A percentile compares a stretch with the other conserved stretches of the same genome.
Conservation (phyloP, 1,140 invertebrate species). For the Drosophila prosaltans region DNA sequence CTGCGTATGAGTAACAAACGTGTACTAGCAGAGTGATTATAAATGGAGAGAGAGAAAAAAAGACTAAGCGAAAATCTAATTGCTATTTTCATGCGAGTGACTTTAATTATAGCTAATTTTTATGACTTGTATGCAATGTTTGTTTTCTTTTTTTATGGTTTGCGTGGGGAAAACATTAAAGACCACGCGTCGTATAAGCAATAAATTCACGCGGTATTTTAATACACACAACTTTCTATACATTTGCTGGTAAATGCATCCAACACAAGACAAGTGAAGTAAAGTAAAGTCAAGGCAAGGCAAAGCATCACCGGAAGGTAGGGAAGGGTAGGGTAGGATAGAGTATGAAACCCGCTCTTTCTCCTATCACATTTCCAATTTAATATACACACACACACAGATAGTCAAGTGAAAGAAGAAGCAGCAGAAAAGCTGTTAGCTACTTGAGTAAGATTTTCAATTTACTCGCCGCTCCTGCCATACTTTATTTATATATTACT, state of each 20-base stretch:
- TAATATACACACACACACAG: conserved; percentile 38
- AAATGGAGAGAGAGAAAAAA: not conserved
- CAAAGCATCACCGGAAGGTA: not conserved
- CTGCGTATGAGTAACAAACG: conserved; percentile 49
- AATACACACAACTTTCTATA: conserved; percentile 38
- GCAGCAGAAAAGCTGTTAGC: conserved; percentile 45
- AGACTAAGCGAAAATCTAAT: conserved; percentile 47
- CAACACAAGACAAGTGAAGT: not conserved
- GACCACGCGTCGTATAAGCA: conserved; percentile 66
- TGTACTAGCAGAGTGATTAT: conserved; percentile 5
- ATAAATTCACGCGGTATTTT: conserved; percentile 11
- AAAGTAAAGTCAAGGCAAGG: not conserved
- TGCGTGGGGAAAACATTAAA: conserved; percentile 40
- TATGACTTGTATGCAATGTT: conserved; percentile 64
- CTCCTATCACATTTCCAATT: conserved; percentile 70
- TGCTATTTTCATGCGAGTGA: conserved; percentile 55
- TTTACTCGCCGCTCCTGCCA: conserved; percentile 45
- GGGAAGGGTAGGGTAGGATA: too few species aligned
- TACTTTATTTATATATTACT: conserved; percentile 7
- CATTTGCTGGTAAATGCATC: conserved; percentile 19
- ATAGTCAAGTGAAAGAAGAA: conserved; percentile 21
- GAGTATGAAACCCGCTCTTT: too few species aligned
- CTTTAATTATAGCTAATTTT: conserved; percentile 75
- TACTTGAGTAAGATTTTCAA: conserved; percentile 77
- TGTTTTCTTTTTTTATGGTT: conserved; percentile 37